phyloP scores from a whole-genome alignment of 1,140 invertebrate genomes.

The Thaumatotibia leucotreta region DNA sequence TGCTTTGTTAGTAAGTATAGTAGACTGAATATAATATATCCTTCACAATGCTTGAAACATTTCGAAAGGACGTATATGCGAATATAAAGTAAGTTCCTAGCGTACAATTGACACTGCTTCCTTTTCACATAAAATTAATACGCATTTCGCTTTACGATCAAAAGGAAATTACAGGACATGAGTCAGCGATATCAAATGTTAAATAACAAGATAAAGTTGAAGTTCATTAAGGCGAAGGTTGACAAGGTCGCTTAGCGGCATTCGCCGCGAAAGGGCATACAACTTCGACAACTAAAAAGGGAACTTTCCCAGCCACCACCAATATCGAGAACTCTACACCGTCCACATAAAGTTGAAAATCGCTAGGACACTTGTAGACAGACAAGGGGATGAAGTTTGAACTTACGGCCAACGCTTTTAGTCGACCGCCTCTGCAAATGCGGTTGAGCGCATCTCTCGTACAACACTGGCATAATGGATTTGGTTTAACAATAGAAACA shows the following conservation, averaged over 20 bases:
- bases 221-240: not conserved
- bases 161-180: conserved; percentile 8
- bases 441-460: conserved; percentile 47
- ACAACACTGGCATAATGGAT: conserved; percentile 53
- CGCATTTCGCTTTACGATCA: not conserved
- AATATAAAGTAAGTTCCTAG: not conserved
- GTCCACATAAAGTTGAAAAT: conserved; percentile 23
- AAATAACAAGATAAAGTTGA: conserved; percentile 6
- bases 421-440: conserved; percentile 39
- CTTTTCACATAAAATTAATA: not conserved
- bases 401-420: conserved; percentile 51
- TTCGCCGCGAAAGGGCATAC: not conserved
- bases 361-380: conserved; percentile 18
- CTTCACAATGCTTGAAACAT: not conserved
- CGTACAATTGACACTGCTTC: not conserved
- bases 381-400: conserved; percentile 21
- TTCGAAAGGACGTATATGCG: not conserved
- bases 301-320: conserved; percentile 27
- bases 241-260: not conserved
- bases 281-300: conserved; percentile 18
- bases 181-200: not conserved
- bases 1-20: no score
- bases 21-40: not conserved
- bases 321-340: conserved; percentile 23
- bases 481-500: conserved; percentile 14